These are phyloP conservation scores for Phoxinus dragarum DNA, from an alignment of 2,797 vertebrate genomes.

Conservation along the genomic window DNA sequence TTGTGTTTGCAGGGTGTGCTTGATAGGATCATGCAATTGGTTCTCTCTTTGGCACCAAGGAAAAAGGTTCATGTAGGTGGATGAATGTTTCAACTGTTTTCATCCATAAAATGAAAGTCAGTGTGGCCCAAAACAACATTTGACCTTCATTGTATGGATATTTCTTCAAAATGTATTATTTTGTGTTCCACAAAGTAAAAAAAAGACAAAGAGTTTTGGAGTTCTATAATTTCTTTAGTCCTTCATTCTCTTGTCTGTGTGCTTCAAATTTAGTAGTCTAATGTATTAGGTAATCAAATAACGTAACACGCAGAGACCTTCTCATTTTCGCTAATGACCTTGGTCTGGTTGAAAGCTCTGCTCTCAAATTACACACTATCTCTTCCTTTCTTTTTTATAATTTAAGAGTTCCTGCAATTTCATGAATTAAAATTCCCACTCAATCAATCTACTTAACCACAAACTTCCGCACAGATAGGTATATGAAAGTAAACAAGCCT, in stretches of 20 bases:
- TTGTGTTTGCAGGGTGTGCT: conserved; percentile 37
- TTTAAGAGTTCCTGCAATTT: conserved; percentile 47
- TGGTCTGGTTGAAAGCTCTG: conserved; percentile 1
- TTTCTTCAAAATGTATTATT: background rate
- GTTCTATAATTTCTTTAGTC: background rate
- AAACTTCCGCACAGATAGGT: conserved; percentile 65
- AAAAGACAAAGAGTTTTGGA: background rate
- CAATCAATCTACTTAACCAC: conserved; percentile 72
- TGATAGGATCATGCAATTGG: conserved; percentile 7
- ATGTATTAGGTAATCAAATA: conserved; percentile 29
- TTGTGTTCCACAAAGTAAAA: background rate
- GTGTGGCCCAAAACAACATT: background rate
- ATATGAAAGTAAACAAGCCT: conserved; percentile 66
- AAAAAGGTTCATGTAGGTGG: conserved; percentile 40
- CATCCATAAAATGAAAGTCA: background rate
- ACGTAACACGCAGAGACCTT: conserved; percentile 26
- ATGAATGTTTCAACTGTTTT: conserved; percentile 21
- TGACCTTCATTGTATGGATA: background rate
- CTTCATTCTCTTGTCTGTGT: background rate
- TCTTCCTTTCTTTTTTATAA: conserved; percentile 27
- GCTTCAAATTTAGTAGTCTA: conserved; percentile 17
- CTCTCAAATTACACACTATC: conserved; percentile 44
- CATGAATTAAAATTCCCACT: conserved; percentile 68
- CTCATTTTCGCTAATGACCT: conserved; percentile 12
- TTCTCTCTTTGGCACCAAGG: conserved; percentile 23